phyloP scores from a whole-genome alignment of 1,140 invertebrate species.

The Mercenaria mercenaria region DNA sequence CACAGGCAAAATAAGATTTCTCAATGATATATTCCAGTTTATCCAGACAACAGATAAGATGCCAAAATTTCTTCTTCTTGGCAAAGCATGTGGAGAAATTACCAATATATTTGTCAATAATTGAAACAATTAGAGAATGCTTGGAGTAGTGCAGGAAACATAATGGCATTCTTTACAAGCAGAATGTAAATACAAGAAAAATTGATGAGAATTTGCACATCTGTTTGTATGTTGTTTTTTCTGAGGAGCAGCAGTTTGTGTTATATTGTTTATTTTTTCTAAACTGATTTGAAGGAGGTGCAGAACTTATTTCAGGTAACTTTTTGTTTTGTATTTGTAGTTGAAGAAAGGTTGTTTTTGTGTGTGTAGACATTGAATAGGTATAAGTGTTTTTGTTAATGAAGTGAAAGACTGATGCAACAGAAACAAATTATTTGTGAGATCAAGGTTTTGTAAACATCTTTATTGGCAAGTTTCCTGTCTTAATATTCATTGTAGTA shows the following conservation, averaged over 20 bases:
- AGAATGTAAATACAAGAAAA: not conserved
- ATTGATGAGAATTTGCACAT: constrained; percentile 16
- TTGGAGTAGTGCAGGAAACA: not conserved
- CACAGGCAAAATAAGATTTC: too few species aligned
- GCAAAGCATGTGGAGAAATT: not conserved
- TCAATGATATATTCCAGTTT: too few species aligned
- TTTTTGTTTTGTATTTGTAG: too few species aligned
- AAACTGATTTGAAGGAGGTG: not conserved
- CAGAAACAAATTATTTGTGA: not conserved
- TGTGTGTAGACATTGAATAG: too few species aligned
- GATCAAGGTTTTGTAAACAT: too few species aligned
- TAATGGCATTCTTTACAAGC: constrained; percentile 14
- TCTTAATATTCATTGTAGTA: too few species aligned
- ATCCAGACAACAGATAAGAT: too few species aligned
- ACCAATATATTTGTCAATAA: constrained; percentile 20
- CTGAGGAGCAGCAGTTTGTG: not conserved
- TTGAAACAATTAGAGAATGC: constrained; percentile 24
- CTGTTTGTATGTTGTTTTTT: not conserved
- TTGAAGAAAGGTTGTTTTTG: too few species aligned
- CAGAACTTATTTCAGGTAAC: not conserved
- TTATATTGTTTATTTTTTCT: not conserved
- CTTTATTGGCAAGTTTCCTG: too few species aligned
- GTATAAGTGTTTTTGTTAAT: constrained; percentile 17
- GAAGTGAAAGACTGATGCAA: not conserved
- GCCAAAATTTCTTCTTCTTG: constrained; percentile 15